Conservation (phyloP, 2,888 invertebrate genomes). For the Ophion ellenae region DNA sequence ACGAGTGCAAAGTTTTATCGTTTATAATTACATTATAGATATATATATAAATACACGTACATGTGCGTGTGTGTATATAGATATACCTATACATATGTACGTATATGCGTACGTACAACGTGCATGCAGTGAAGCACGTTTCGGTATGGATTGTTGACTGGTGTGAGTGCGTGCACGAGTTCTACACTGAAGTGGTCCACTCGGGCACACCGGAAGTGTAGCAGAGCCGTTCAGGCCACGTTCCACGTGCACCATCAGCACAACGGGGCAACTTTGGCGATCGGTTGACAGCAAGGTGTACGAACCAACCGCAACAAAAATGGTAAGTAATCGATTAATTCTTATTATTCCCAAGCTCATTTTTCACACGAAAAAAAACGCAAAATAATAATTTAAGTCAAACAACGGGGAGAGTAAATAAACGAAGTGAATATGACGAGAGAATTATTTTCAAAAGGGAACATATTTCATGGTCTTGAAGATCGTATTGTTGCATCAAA, state of each 20-base stretch:
- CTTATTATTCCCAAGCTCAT: not conserved
- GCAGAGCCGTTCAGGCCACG: constrained; percentile 20
- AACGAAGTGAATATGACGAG: not conserved
- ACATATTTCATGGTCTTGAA: not conserved
- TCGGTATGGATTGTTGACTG: constrained; percentile 53
- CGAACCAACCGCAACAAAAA: constrained; percentile 36
- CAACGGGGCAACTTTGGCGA: constrained; percentile 48
- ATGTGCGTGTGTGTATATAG: not conserved
- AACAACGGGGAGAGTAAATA: not conserved
- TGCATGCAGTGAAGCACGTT: constrained; percentile 42
- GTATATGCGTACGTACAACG: not conserved
- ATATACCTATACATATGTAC: not conserved
- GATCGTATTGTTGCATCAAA: not conserved
- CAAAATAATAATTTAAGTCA: not conserved
- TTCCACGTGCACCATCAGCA: constrained; percentile 32
- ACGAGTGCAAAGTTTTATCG: constrained; percentile 57
- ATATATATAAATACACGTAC: not conserved
- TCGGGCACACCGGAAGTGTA: constrained; percentile 54
- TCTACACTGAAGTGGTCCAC: constrained; percentile 39
- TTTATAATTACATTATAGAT: constrained; percentile 1
- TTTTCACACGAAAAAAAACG: not conserved
- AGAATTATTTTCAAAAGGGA: not conserved
- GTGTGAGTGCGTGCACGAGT: constrained; percentile 49
- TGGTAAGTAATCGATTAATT: constrained; percentile 50
- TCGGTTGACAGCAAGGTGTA: constrained; percentile 31